phyloP scores from a whole-genome alignment of 2,888 invertebrate genomes.

The Apomyelois bistriatella region DNA sequence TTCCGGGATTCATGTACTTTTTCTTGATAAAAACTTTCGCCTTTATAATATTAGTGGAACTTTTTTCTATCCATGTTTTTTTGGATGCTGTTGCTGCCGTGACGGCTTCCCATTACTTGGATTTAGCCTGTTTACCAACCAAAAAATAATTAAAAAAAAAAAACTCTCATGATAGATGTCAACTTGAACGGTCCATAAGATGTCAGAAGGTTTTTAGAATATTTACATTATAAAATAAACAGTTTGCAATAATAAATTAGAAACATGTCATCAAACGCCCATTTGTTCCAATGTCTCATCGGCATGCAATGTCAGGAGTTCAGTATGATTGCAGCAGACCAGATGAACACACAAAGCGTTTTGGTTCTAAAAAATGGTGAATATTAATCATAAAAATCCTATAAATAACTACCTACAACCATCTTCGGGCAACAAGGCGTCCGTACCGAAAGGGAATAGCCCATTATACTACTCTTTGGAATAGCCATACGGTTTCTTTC shows the following conservation, averaged over 20 bases:
- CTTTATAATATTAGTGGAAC: too few species aligned
- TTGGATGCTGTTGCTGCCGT: too few species aligned
- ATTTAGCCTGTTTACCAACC: not conserved
- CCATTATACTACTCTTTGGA: too few species aligned
- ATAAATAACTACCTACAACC: too few species aligned
- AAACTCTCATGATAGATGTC: not conserved
- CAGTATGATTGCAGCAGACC: conserved; percentile 93
- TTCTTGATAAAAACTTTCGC: too few species aligned
- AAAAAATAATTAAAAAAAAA: not conserved
- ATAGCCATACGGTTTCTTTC: too few species aligned
- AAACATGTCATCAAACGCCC: not conserved
- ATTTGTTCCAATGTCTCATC: conserved; percentile 86
- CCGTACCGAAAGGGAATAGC: too few species aligned
- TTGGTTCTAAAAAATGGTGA: conserved; percentile 93
- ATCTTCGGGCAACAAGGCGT: too few species aligned
- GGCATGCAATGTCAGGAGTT: conserved; percentile 94
- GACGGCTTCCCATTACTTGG: too few species aligned
- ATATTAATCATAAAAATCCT: too few species aligned
- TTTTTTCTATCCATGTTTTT: too few species aligned
- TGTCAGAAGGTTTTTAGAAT: not conserved
- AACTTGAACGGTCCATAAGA: not conserved
- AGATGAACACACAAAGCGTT: conserved; percentile 89
- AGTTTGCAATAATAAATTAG: not conserved
- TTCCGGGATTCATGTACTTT: too few species aligned
- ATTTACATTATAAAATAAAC: not conserved